These are phyloP conservation scores for Emys orbicularis DNA, from an alignment of 2,797 vertebrate species.

Conservation along the genomic window DNA sequence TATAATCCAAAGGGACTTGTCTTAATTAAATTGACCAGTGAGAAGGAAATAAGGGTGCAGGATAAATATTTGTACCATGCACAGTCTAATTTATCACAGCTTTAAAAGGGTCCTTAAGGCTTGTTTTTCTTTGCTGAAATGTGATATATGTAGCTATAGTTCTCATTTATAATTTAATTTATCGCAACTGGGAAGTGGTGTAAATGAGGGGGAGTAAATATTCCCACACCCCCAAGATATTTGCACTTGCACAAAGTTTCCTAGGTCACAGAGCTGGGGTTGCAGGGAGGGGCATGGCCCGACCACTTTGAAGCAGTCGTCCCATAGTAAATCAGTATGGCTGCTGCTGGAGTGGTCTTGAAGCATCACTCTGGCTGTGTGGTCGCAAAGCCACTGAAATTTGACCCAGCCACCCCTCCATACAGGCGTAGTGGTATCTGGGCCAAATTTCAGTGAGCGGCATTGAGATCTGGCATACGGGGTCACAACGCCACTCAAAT, in stretches of 20 bases:
- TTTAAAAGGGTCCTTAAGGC: slow-evolving; percentile 72
- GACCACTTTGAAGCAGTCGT: not conserved
- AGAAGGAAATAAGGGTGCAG: slow-evolving; percentile 79
- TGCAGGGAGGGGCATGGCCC: not conserved
- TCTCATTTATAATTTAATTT: slow-evolving; percentile 78
- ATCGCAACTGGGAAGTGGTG: slow-evolving; percentile 24
- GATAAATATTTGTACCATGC: slow-evolving; percentile 73
- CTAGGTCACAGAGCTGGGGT: not conserved
- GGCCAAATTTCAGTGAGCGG: not conserved
- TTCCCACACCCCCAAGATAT: not conserved
- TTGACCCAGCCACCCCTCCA: not conserved
- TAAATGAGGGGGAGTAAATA: not conserved
- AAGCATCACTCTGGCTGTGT: not conserved
- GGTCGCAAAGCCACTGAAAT: not conserved
- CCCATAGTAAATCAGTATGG: not conserved
- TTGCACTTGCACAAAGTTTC: not conserved
- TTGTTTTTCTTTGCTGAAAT: slow-evolving; percentile 76
- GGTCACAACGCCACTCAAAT: not conserved
- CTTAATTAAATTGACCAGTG: slow-evolving; percentile 78
- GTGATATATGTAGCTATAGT: slow-evolving; percentile 65
- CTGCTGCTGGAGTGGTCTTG: not conserved
- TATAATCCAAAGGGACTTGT: slow-evolving; percentile 70
- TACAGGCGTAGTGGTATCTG: too few relatives aligned
- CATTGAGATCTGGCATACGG: not conserved
- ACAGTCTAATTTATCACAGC: slow-evolving; percentile 77